Evolutionary conservation across 1,140 invertebrate genomes (phyloP), one percentile per base, ranked within the genome.

Genomic region (Delia radicum): DNA sequence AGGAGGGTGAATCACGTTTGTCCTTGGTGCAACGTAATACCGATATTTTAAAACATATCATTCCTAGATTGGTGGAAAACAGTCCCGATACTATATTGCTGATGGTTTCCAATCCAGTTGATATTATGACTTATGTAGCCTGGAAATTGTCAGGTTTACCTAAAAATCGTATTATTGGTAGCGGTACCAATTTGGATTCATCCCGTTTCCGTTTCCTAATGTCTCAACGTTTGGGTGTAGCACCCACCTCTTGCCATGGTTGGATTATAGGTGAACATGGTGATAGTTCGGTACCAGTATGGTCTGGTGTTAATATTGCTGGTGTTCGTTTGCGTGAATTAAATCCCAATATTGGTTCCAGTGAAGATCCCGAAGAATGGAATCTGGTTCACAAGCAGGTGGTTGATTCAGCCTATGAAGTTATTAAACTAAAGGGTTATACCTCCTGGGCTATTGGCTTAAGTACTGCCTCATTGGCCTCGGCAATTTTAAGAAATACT

Each of bases 91-190:
- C 94, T 21, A 92, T 96, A 73, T 87, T 97, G n/a, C 82, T 97
- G 27, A 92, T 97, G 80, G 95, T 97, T 0, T 95, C 94, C 75
- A 97, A 97, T 86, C 96, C 95, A 65, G 94, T 96, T 6, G 96
- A 97, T 82, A 92, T 97, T 79, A 87, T 97, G 75, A 96, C 95
- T 5, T 96, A 96, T 81, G 94, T 97, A n/a, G 92, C 95, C 3
- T 97, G 95, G 95, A 97, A 96, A 84, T 82, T 97, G 29, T 96
- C 94, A 77, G 95, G 95, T 2, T 87, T 97, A 76, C 95, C 95
- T 13, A 92, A 93, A 81, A 90, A 96, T 81, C 91, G 92, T 42
- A 94, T 97, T 8, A 93, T 97, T 80, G 96, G 96, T 21, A 95
- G 94, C 48, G 96, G 96, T 21, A 97, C 95, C 6, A 97, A 96